Evolutionary conservation across 2,113 vertebrate species (phyloP), one percentile per base, ranked within the genome.

Genomic region (Larimichthys crocea): DNA sequence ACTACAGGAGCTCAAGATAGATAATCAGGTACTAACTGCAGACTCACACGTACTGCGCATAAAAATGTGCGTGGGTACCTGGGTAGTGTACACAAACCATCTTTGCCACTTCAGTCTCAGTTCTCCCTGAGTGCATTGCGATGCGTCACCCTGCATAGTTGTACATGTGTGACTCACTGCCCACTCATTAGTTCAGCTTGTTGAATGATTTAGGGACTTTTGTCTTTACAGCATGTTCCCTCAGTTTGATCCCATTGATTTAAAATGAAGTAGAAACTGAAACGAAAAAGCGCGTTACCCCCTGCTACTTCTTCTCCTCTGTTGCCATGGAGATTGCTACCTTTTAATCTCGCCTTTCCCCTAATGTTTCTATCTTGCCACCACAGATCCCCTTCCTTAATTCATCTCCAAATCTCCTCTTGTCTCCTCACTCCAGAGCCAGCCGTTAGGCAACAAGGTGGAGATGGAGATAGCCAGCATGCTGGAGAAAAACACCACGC

Each of bases 391-490:
- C 44, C 14, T 12, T 22, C 3, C 61, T 52, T 46, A 40, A 59
- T 22, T 12, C 24, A 35, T 60, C 22, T 48, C 11, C 20, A 10
- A 4, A 44, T 3, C 61, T 29, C 16, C 15, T 35, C 26, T 24
- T 29, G 5, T 53, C 20, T 68, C 22, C 40, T 50, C 40, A 68
- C 61, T 66, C 57, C 93, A 99, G 98, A 99, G 98, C 89, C 98
- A 99, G 88, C 98, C 96, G 0, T 88, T 99, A 89, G 98, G 98
- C 80, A 99, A 99, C 95, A 98, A 98, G 85, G 98, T 99, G 52
- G 98, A 99, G 93, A 99, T 99, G 98, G 98, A 99, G 94, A 99
- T 99, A 0, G 98, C 97, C 6, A 96, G 85, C 90, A 99, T 99
- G 96, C 82, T 99, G 94, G 98, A 99, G 94, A 97, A 97, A 89